Evolutionary conservation across 2,888 invertebrate genomes (phyloP), one percentile per base, ranked within the genome.

Genomic region (Myopa tessellatipennis): DNA sequence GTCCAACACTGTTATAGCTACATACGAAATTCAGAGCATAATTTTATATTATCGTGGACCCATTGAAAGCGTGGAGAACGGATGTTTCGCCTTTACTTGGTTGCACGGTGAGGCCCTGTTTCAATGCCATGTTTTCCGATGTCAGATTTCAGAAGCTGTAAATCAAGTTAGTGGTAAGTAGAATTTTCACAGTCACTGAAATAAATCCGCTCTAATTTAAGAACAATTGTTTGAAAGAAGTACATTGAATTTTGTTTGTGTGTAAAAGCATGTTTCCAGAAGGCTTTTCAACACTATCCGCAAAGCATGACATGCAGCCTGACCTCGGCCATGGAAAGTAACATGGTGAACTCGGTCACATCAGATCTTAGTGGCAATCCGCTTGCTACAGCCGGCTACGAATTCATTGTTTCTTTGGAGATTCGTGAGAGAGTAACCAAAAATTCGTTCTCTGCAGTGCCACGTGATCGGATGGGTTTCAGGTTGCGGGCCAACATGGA

Each of bases 51-150:
- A 97, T 8, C 94, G 97, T 71, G 99, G 99, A 8, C 92, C 94
- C 52, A 92, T 93, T 14, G 95, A 94, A 69, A 94, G 95, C 34
- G 91, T 92, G 0, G 98, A 98, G 84, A 94, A 95, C 0, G 93
- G 96, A n/a, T 99, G 99, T 90, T 99, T 99, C 90, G 98, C 98
- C 10, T 98, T 99, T 90, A 98, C 98, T 0, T 98, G 97, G 94
- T 95, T 97, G 70, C 97, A 97, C 87, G 98, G 98, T 0, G 96
- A 96, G 84, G 94, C 94, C 52, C 94, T 98, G 80, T 98, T 98
- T 89, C 96, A 98, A 89, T 99, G 99, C 90, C 98, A 99, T 90
- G 97, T 98, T 70, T 99, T 99, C 90, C 93, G 98, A 78, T 98
- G 98, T 90, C 96, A 97, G 88, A 95, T 96, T 86, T 94, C 95